phyloP scores from a whole-genome alignment of 2,113 vertebrate species.

The Galemys pyrenaicus region DNA sequence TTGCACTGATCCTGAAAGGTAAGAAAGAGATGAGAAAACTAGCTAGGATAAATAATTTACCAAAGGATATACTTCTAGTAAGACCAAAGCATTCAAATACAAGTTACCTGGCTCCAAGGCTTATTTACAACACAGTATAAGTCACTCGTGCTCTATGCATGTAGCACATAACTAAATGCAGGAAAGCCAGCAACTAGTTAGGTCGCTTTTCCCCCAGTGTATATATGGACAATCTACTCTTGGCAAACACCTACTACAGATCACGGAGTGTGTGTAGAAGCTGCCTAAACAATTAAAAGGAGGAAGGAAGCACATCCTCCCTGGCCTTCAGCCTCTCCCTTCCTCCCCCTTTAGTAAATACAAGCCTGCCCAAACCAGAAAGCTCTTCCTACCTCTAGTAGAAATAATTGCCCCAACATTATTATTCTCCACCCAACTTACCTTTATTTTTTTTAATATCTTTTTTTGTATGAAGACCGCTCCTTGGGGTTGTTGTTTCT shows the following conservation, averaged over 20 bases:
- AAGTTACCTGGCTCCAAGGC: neutral
- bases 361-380: conserved; percentile 14
- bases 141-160: neutral
- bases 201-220: conserved; percentile 3
- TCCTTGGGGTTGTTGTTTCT: neutral
- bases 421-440: neutral
- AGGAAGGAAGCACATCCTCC: conserved; percentile 81
- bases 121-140: neutral
- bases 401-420: neutral
- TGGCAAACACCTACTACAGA: conserved; percentile 31
- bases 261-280: neutral
- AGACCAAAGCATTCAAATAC: neutral
- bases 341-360: conserved; percentile 61
- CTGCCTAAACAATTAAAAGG: conserved; percentile 68
- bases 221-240: conserved; percentile 24
- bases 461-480: neutral
- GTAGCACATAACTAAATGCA: neutral
- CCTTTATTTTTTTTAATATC: neutral
- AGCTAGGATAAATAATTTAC: neutral
- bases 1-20: neutral
- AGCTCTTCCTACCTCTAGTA: conserved; percentile 11
- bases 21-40: neutral
- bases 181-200: neutral
- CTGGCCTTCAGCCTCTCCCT: conserved; percentile 61
- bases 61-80: neutral